Evolutionary conservation across 2,888 invertebrate species (phyloP).

Genomic region (Heliconius cydno): DNA sequence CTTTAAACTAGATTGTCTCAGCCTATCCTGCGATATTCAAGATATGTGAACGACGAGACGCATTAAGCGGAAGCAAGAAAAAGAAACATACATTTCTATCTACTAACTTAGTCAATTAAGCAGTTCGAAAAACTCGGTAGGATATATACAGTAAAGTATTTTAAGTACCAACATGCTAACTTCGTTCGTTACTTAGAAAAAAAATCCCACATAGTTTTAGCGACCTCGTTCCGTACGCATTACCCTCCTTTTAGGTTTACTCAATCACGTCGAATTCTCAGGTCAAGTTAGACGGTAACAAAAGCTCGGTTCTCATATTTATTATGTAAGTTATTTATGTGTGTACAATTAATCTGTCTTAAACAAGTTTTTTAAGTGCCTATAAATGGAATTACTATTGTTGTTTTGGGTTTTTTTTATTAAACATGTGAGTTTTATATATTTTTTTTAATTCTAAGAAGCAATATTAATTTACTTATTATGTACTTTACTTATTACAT

Average conservation of each 20-base stretch:
- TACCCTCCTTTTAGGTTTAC: conserved; percentile 46
- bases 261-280: conserved; percentile 46
- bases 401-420: neutral
- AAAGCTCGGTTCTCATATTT: conserved; percentile 40
- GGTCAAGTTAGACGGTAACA: conserved; percentile 41
- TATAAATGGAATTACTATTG: neutral
- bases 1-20: neutral
- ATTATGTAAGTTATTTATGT: conserved; percentile 33
- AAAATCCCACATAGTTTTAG: conserved; percentile 36
- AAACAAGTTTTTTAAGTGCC: conserved; percentile 16
- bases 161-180: conserved; percentile 10
- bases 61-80: neutral
- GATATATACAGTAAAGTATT: neutral
- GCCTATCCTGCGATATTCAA: neutral
- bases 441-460: no score
- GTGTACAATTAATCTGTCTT: conserved; percentile 14
- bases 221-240: conserved; percentile 42
- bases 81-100: neutral
- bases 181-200: conserved; percentile 14
- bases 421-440: neutral
- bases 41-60: neutral
- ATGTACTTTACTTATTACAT: no score
- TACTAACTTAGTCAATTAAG: neutral
- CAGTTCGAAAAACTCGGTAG: neutral
- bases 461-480: no score